These are phyloP conservation scores for Caenorhabditis tropicalis DNA, from an alignment of 1,140 invertebrate species.

Conservation along the genomic window DNA sequence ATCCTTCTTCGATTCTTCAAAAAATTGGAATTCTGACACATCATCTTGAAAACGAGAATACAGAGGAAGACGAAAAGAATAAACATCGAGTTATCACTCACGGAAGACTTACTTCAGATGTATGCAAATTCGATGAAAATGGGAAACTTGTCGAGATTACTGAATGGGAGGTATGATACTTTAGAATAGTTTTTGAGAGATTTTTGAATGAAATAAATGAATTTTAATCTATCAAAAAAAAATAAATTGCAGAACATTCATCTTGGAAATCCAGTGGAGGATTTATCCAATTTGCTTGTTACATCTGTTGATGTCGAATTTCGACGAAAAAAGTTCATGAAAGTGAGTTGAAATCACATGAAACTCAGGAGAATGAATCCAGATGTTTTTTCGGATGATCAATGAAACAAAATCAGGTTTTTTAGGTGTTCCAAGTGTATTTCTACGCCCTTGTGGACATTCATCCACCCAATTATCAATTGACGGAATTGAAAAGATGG, in stretches of 20 bases:
- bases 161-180: conserved; percentile 35
- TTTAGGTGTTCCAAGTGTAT: conserved; percentile 39
- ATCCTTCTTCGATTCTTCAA: not conserved
- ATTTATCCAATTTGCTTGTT: conserved; percentile 35
- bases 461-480: not conserved
- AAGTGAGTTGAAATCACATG: not conserved
- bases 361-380: not conserved
- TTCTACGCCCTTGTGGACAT: conserved; percentile 35
- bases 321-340: conserved; percentile 45
- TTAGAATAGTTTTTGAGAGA: not conserved
- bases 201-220: not conserved
- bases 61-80: not conserved
- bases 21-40: conserved; percentile 23
- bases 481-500: conserved; percentile 10
- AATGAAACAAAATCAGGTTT: not conserved
- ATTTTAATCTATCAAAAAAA: not conserved
- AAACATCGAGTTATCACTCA: conserved; percentile 18
- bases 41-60: not conserved
- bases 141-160: conserved; percentile 40
- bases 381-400: not conserved
- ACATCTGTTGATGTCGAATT: conserved; percentile 18
- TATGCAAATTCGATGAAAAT: conserved; percentile 25
- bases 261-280: conserved; percentile 45
- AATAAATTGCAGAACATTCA: conserved; percentile 30
- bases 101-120: not conserved